phyloP scores from a whole-genome alignment of 2,797 vertebrate genomes.

The Melanotaenia pygmaea region DNA sequence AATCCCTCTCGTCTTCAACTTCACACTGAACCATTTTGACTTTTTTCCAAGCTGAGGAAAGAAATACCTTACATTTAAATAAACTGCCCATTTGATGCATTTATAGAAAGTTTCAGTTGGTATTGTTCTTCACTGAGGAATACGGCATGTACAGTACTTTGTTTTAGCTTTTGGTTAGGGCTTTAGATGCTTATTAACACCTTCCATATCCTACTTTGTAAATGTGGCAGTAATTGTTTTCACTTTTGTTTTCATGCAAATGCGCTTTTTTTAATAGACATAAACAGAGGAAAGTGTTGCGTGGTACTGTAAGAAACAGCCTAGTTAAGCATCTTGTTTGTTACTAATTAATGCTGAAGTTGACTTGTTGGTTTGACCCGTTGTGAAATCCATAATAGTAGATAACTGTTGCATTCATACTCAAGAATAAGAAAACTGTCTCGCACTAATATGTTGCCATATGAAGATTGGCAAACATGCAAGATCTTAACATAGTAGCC shows the following conservation, averaged over 20 bases:
- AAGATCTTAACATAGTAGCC: constrained; percentile 38
- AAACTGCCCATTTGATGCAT: background rate
- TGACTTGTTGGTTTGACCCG: constrained; percentile 28
- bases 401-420: constrained; percentile 42
- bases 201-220: constrained; percentile 27
- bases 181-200: constrained; percentile 35
- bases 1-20: constrained; percentile 8
- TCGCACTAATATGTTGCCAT: constrained; percentile 42
- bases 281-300: constrained; percentile 42
- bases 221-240: constrained; percentile 26
- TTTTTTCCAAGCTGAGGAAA: background rate
- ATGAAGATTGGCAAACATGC: constrained; percentile 27
- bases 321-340: constrained; percentile 49
- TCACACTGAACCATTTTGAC: background rate
- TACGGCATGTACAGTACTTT: background rate
- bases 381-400: constrained; percentile 44
- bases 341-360: constrained; percentile 44
- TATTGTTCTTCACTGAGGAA: constrained; percentile 3
- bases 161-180: background rate
- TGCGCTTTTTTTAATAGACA: constrained; percentile 26
- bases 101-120: background rate
- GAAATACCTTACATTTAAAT: background rate
- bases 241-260: constrained; percentile 38
- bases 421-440: constrained; percentile 19
- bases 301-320: constrained; percentile 49